Conservation (phyloP, 2,888 invertebrate species). For the Heterodera filipjevi region DNA sequence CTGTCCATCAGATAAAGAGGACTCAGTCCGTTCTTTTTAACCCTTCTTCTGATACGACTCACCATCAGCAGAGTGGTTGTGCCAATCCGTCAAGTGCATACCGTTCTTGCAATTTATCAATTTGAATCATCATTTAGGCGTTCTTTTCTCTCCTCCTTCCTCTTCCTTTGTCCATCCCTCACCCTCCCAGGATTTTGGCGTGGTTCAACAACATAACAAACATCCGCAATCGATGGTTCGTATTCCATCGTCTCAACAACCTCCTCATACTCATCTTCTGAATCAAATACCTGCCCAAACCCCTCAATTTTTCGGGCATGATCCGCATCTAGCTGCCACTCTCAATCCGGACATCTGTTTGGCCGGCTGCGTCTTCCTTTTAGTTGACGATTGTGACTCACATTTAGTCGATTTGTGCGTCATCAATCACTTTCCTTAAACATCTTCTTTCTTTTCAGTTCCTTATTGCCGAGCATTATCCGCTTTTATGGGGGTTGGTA, state of each 20-base stretch:
- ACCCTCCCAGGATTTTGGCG: not conserved
- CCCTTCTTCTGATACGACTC: slow-evolving; percentile 14
- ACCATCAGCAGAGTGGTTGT: slow-evolving; percentile 2
- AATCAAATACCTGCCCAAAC: slow-evolving; percentile 13
- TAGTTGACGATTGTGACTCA: slow-evolving; percentile 36
- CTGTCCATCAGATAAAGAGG: not conserved
- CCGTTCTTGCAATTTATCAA: not conserved
- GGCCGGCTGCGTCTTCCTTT: slow-evolving; percentile 42
- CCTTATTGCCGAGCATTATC: slow-evolving; percentile 18
- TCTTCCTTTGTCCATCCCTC: not conserved
- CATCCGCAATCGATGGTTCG: slow-evolving; percentile 7
- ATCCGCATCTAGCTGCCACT: not conserved
- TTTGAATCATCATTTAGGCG: not conserved
- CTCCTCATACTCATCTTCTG: not conserved
- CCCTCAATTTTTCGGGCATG: slow-evolving; percentile 20
- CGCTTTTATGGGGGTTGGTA: slow-evolving; percentile 31
- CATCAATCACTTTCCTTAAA: not conserved
- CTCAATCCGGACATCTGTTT: slow-evolving; percentile 37
- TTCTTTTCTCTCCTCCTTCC: slow-evolving; percentile 1
- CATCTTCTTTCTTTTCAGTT: slow-evolving; percentile 1
- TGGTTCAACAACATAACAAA: not conserved
- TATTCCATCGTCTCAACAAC: not conserved
- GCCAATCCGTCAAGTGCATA: not conserved
- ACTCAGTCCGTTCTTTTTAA: not conserved
- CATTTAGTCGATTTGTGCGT: slow-evolving; percentile 28